These are phyloP conservation scores for Drosophila meridiana DNA, from an alignment of 2,888 invertebrate genomes.

Conservation along the genomic window DNA sequence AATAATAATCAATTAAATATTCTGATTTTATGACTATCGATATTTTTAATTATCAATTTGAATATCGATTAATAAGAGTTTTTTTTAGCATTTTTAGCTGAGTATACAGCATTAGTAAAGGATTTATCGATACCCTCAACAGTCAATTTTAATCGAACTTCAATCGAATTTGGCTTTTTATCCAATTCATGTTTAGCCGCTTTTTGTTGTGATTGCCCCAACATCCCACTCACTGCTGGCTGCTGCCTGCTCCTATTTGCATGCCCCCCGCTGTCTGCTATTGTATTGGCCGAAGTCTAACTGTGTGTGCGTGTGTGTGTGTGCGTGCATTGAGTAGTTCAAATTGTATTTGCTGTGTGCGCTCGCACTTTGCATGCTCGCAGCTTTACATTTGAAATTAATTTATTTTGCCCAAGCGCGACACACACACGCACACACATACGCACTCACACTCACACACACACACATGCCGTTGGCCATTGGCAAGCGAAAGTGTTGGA, in stretches of 20 bases:
- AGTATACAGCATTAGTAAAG: neutral
- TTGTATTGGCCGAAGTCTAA: conserved; percentile 37
- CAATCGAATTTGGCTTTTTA: neutral
- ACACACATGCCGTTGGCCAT: conserved; percentile 38
- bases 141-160: neutral
- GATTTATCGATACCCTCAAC: neutral
- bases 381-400: conserved; percentile 72
- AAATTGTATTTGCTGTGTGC: conserved; percentile 71
- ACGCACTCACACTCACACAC: conserved; percentile 7
- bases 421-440: conserved; percentile 24
- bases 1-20: no score
- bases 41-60: neutral
- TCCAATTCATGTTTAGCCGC: neutral
- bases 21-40: no score
- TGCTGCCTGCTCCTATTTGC: conserved; percentile 6
- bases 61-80: neutral
- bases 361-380: conserved; percentile 54
- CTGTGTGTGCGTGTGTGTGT: conserved; percentile 24
- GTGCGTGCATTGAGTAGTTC: conserved; percentile 52
- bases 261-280: conserved; percentile 16
- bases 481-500: conserved; percentile 76
- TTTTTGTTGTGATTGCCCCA: conserved; percentile 4
- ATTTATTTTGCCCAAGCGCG: conserved; percentile 75
- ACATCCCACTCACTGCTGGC: neutral
- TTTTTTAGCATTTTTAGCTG: rapidly evolving